Percentiles rank a stretch among this genome's conserved stretches.
Evolutionary conservation across 2,888 invertebrate species (phyloP).

Genomic region (Mythimna ferrago): DNA sequence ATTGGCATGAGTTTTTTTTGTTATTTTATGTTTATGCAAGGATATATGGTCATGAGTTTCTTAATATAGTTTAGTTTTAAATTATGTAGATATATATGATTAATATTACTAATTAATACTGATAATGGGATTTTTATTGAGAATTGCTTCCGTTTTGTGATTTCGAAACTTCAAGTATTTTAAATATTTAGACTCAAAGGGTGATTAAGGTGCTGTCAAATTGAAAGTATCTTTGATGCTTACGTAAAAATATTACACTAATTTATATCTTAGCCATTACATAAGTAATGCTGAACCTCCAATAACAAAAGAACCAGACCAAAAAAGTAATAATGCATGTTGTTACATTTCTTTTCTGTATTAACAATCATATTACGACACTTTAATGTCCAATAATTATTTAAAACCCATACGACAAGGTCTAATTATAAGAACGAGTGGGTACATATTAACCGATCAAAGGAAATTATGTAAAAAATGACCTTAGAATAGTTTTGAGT

Average conservation of each 20-base stretch:
- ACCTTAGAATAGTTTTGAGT: constrained; percentile 56
- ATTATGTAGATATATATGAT: neutral
- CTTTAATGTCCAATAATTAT: constrained; percentile 28
- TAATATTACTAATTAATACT: neutral
- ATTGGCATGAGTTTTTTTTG: neutral
- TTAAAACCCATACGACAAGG: constrained; percentile 30
- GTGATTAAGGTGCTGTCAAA: no score
- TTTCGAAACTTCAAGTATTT: neutral
- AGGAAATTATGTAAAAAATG: constrained; percentile 56
- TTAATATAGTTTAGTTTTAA: neutral
- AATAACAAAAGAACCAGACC: neutral
- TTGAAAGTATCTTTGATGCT: neutral
- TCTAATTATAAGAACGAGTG: constrained; percentile 29
- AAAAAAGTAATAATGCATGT: neutral
- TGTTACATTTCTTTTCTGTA: constrained; percentile 12
- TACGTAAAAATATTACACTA: neutral
- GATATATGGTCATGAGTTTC: constrained; percentile 25
- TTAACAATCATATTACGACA: constrained; percentile 21
- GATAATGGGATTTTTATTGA: neutral
- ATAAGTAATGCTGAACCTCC: neutral
- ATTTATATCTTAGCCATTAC: neutral
- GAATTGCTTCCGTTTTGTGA: neutral
- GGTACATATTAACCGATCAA: constrained; percentile 18
- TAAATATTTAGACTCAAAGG: neutral
- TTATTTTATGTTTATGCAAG: neutral